Percentiles rank a stretch among this genome's conserved stretches.
phyloP scores from a whole-genome alignment of 2,797 vertebrate genomes.

The Enteromius treurensis region DNA sequence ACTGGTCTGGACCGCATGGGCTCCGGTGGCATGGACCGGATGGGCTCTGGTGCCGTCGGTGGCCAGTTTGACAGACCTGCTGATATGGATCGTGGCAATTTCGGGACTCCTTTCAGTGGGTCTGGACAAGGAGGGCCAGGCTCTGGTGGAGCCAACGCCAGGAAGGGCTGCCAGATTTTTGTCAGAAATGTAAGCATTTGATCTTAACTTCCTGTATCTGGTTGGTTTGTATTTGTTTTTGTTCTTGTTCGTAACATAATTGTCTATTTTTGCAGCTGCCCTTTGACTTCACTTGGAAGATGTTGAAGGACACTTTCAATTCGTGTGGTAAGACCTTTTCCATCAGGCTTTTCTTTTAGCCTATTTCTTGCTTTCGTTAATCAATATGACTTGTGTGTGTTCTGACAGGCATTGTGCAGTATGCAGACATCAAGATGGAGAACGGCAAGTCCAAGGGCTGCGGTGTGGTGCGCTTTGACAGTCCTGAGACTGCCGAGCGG shows the following conservation, averaged over 20 bases:
- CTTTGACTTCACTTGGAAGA: constrained; percentile 99
- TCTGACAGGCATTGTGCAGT: constrained; percentile 89
- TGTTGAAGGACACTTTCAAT: constrained; percentile 97
- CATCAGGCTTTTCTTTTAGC: not conserved
- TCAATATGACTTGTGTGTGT: not conserved
- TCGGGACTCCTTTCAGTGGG: constrained; percentile 86
- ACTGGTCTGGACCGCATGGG: constrained; percentile 81
- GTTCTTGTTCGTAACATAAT: too few species aligned
- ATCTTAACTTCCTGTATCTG: not conserved
- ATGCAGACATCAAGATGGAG: constrained; percentile 98
- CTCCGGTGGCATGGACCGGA: constrained; percentile 73
- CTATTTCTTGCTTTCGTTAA: not conserved
- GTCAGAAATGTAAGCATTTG: constrained; percentile 91
- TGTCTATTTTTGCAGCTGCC: constrained; percentile 80
- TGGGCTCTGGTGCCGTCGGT: constrained; percentile 72
- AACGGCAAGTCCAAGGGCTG: constrained; percentile 98
- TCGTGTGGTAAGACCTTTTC: constrained; percentile 84
- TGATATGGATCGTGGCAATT: constrained; percentile 92
- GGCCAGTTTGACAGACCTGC: constrained; percentile 90
- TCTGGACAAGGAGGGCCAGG: constrained; percentile 85
- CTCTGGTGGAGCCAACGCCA: constrained; percentile 76
- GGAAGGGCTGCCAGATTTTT: constrained; percentile 98
- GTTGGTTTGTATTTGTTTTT: not conserved
- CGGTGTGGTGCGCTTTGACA: constrained; percentile 95
- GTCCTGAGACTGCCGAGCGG: constrained; percentile 90